A percentile compares a stretch with the other conserved stretches of the same genome.
phyloP scores from a whole-genome alignment of 2,888 invertebrate species.

The Papilio demoleus region DNA sequence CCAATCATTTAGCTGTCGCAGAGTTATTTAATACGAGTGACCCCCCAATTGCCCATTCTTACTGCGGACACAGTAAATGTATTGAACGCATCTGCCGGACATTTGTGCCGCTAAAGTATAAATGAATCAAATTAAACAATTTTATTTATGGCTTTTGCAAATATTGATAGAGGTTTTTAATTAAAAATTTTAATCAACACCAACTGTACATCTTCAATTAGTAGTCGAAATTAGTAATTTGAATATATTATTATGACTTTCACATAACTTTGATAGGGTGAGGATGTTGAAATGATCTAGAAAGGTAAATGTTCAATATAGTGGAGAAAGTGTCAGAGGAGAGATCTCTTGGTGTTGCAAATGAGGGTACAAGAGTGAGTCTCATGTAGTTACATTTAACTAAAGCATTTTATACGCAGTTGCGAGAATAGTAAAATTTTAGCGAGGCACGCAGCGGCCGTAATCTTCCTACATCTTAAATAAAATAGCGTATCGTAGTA shows the following conservation, averaged over 20 bases:
- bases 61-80: constrained; percentile 67
- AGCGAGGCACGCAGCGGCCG: constrained; percentile 49
- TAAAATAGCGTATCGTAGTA: constrained; percentile 80
- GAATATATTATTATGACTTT: too few relatives aligned
- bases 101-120: constrained; percentile 53
- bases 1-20: constrained; percentile 81
- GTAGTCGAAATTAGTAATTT: too few relatives aligned
- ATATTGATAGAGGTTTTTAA: background rate
- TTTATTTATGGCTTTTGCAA: constrained; percentile 53
- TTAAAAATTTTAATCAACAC: background rate
- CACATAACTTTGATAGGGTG: background rate
- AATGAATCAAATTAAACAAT: constrained; percentile 65
- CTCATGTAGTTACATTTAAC: constrained; percentile 15
- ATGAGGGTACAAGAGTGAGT: background rate
- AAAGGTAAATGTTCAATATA: background rate
- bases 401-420: constrained; percentile 34
- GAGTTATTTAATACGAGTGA: constrained; percentile 82
- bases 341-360: constrained; percentile 25
- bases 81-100: constrained; percentile 79
- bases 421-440: constrained; percentile 35
- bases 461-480: constrained; percentile 81
- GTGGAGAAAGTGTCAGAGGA: background rate
- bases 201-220: too few relatives aligned
- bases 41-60: constrained; percentile 67
- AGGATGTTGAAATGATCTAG: background rate